Evolutionary conservation across 2,113 vertebrate species (phyloP).

Genomic region (Synodontis membranacea): DNA sequence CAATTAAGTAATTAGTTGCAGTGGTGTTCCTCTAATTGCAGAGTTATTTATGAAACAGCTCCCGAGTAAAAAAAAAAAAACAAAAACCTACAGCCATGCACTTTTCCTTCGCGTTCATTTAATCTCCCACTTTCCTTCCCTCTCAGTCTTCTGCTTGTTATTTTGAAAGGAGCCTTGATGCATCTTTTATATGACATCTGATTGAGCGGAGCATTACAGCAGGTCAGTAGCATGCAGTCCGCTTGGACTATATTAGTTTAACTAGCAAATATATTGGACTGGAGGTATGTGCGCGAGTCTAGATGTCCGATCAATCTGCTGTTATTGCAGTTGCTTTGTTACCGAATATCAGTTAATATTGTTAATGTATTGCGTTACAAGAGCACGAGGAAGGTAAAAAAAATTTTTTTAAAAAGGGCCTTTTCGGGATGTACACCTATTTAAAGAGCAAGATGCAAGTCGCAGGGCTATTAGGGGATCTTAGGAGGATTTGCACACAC

Average conservation of each 20-base stretch:
- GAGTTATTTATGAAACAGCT: constrained; percentile 75
- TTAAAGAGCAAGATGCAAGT: constrained; percentile 29
- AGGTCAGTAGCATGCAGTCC: constrained; percentile 2
- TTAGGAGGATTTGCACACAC: constrained; percentile 7
- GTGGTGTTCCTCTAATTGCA: constrained; percentile 71
- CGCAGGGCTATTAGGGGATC: constrained; percentile 15
- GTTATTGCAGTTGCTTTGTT: constrained; percentile 38
- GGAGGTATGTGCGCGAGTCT: not conserved
- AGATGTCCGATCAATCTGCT: constrained; percentile 30
- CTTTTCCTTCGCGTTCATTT: constrained; percentile 48
- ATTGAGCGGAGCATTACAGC: not conserved
- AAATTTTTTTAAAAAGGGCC: too few relatives aligned
- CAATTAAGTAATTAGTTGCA: constrained; percentile 79
- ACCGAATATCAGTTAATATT: constrained; percentile 33
- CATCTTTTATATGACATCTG: constrained; percentile 39
- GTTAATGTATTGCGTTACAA: constrained; percentile 38
- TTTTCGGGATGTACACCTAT: not conserved
- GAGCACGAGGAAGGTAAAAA: constrained; percentile 2
- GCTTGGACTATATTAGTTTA: constrained; percentile 23
- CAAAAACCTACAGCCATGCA: constrained; percentile 65
- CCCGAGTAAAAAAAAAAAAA: constrained; percentile 64
- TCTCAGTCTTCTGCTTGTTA: constrained; percentile 15
- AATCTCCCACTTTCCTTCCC: not conserved
- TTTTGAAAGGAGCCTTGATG: constrained; percentile 16
- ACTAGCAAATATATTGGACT: constrained; percentile 10